A percentile compares a stretch with the other conserved stretches of the same genome.
Conservation (phyloP, 2,797 vertebrate species). For the Threskiornis aethiopicus region DNA sequence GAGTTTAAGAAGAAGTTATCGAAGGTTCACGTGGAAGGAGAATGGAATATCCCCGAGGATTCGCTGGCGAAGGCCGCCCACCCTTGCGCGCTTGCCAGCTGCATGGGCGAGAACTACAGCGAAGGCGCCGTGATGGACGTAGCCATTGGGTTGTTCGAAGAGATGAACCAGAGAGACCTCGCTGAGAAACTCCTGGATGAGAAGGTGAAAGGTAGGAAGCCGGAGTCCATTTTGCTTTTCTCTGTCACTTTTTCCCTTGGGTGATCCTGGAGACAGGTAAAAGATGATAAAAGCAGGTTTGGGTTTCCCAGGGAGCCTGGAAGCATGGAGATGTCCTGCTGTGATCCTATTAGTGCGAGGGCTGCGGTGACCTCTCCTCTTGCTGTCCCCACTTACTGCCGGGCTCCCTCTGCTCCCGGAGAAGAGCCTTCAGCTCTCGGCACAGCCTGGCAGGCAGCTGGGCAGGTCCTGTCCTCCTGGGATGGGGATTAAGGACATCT, state of each 20-base stretch:
- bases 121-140: accelerated
- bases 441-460: neutral
- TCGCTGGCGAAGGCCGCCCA: accelerated
- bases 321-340: too few species aligned
- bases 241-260: neutral
- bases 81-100: neutral
- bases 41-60: neutral
- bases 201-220: neutral
- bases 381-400: neutral
- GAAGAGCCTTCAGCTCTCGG: neutral
- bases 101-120: neutral
- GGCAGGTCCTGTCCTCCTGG: neutral
- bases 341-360: neutral
- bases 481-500: neutral
- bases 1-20: neutral
- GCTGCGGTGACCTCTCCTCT: neutral
- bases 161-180: neutral
- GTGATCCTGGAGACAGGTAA: neutral
- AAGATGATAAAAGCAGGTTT: neutral
- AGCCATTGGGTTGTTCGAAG: neutral
- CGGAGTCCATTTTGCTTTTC: neutral
- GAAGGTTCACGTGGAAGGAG: neutral
- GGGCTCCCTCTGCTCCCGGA: neutral
- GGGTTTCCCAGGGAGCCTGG: neutral
- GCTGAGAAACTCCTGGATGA: neutral